Evolutionary conservation across 2,888 invertebrate genomes (phyloP), one percentile per base, ranked within the genome.

Genomic region (Trissoscelio sp.): DNA sequence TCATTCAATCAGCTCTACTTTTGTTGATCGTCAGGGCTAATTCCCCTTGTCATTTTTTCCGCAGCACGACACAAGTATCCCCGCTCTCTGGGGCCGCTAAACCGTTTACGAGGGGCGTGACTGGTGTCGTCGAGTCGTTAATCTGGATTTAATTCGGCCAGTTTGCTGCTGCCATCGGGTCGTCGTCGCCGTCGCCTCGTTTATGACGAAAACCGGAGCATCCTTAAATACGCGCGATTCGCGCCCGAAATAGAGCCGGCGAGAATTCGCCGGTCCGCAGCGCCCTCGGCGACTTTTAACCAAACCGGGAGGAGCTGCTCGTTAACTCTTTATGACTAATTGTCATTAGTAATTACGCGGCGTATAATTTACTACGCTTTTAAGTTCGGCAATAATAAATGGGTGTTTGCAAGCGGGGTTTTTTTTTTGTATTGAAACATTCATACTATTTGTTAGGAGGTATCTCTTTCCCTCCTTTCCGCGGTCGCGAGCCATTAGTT

Each of bases 141-240:
- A 57, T 57, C 20, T 14, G 37, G 31, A 46, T 14, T 31, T 31
- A 46, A 44, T 46, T 20, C 62, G 46, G 14, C 37, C 11, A 22
- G 16, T 24, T 24, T 5, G 3, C 16, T 24, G 22, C 12, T 51
- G 51, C 24, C 9, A 51, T 24, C 51, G 28, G 24, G 60, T 31
- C 31, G 53, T 53, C 16, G 69, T 31, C 62, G 66, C 28, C 42
- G 58, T 75, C 67, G 66, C 57, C 74, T 46, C 85, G 87, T 86
- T 88, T 86, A 88, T 88, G 88, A 89, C 87, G 88, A 89, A 88
- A 88, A 60, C 48, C 75, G 83, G 82, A 82, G 85, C 84, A 78
- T 88, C 88, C 88, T 86, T 87, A 88, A 88, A 88, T 88, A 88
- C 83, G 82, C 83, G 84, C 84, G 86, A 86, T 86, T 86, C 83